Evolutionary conservation across 2,797 vertebrate genomes (phyloP).

Genomic region (Garrulus glandarius): DNA sequence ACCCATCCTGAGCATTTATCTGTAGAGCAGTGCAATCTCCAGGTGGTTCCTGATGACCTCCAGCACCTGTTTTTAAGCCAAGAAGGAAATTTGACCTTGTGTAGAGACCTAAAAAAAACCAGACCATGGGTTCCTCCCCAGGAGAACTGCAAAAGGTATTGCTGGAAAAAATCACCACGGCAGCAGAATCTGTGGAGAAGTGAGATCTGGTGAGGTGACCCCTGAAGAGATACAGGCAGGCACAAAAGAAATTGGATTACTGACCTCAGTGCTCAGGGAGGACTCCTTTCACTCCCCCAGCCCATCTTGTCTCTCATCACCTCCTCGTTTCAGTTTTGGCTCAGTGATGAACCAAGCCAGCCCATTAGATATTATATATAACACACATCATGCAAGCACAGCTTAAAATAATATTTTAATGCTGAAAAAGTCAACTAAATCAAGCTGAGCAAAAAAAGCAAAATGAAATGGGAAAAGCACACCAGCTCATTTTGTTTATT

Average conservation of each 20-base stretch:
- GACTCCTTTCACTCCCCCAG: background rate
- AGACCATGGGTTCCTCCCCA: background rate
- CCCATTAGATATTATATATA: background rate
- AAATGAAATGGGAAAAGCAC: background rate
- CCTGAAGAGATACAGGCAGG: background rate
- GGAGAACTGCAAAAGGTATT: background rate
- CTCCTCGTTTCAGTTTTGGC: background rate
- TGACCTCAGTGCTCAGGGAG: background rate
- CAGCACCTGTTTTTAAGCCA: background rate
- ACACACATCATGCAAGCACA: background rate
- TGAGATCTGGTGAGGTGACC: background rate
- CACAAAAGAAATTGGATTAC: background rate
- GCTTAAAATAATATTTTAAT: constrained; percentile 7
- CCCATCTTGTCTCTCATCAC: background rate
- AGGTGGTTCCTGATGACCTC: background rate
- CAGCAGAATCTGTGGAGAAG: background rate
- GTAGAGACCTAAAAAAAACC: background rate
- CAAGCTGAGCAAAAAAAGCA: background rate
- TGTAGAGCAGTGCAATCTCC: background rate
- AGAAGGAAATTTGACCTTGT: background rate
- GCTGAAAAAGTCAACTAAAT: background rate
- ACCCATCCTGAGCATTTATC: background rate
- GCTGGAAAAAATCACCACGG: background rate
- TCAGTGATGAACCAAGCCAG: background rate
- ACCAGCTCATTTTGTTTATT: background rate